Evolutionary conservation across 2,888 invertebrate genomes (phyloP), one percentile per base, ranked within the genome.

Genomic region (Vanessa cardui): DNA sequence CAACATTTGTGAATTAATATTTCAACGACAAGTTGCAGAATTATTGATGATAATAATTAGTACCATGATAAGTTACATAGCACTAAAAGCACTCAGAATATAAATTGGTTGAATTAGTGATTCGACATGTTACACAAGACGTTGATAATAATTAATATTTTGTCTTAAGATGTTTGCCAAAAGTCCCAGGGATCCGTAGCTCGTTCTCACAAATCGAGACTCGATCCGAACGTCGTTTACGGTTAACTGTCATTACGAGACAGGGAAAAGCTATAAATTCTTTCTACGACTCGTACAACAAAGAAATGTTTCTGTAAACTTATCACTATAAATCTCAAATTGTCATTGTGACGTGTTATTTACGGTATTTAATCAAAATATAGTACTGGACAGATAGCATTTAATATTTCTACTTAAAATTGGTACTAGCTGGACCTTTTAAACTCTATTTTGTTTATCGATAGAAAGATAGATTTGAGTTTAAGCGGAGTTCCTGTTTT

Each of bases 111-210:
- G 39, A 39, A 39, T 39, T 39, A 39, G 39, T 12, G 39, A 39
- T 39, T 39, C 12, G 39, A 56, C n/a, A 21, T 39, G 39, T 39
- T 39, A 39, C 1, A 52, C 12, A 26, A 49, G n/a, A 45, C 21
- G 31, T 49, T 47, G 39, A 58, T 39, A 64, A 49, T 50, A 18
- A 50, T 33, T n/a, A 44, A 31, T 21, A 44, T 44, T 16, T 33
- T 18, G 49, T 47, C 66, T 62, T 62, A 78, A 78, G 74, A 76
- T 77, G 81, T 78, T 80, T 86, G 87, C 88, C 87, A 83, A 76
- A 88, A 88, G 83, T 88, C 87, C 69, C 71, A 70, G 79, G 75
- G 78, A 79, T 78, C 72, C 75, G 78, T 77, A 79, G 76, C 65
- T 66, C 72, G 70, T 67, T 72, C 45, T 49, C 49, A 52, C 58